Conservation (phyloP, 2,888 invertebrate genomes). For the Archips xylosteana region DNA sequence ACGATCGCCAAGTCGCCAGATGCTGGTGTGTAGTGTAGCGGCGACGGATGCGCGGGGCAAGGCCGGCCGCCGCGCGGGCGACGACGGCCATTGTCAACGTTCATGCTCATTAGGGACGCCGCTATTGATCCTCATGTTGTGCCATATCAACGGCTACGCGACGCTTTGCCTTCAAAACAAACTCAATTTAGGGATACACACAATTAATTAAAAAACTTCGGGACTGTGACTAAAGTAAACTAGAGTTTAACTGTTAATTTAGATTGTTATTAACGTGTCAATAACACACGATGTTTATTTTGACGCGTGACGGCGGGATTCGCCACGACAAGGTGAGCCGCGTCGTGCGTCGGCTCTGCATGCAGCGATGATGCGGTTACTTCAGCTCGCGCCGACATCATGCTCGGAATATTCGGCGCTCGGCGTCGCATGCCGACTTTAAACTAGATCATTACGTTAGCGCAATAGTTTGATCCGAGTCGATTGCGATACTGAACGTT, state of each 20-base stretch:
- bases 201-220: background rate
- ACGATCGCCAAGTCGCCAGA: constrained; percentile 2
- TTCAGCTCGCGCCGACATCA: constrained; percentile 13
- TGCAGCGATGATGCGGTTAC: background rate
- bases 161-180: background rate
- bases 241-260: background rate
- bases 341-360: background rate
- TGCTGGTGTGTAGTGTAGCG: background rate
- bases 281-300: constrained; percentile 25
- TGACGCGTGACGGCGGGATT: constrained; percentile 13
- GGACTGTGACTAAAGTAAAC: background rate
- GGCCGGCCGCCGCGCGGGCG: background rate
- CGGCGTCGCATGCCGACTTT: background rate
- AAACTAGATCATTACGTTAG: background rate
- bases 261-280: background rate
- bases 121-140: background rate
- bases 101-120: constrained; percentile 4
- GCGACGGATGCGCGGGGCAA: background rate
- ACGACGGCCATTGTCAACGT: background rate
- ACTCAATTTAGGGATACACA: background rate
- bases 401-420: constrained; percentile 4
- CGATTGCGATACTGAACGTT: constrained; percentile 16
- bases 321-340: background rate
- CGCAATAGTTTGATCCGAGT: constrained; percentile 6
- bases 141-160: background rate